Conservation (phyloP, 2,113 vertebrate genomes). For the Enhydra lutris region DNA sequence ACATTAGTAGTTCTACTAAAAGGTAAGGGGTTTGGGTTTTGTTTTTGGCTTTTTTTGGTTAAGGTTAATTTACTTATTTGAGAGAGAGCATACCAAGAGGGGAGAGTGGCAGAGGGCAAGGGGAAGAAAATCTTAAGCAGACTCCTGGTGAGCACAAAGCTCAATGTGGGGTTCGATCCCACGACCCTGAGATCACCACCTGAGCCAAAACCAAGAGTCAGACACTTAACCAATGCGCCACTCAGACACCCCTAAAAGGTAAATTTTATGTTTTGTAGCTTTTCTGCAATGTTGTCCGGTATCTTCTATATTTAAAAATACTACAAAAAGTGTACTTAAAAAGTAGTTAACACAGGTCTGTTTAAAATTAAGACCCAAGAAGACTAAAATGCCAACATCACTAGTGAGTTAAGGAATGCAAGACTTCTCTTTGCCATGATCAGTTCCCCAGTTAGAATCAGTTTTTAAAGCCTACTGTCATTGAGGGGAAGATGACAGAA, state of each 20-base stretch:
- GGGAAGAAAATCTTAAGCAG: background rate
- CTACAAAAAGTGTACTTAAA: background rate
- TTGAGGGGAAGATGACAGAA: background rate
- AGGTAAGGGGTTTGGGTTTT: background rate
- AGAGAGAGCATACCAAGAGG: background rate
- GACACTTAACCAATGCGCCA: background rate
- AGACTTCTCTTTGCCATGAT: background rate
- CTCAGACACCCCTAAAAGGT: background rate
- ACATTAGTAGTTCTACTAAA: background rate
- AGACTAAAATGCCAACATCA: background rate
- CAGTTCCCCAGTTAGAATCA: background rate
- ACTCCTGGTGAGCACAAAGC: background rate
- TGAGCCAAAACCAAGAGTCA: background rate
- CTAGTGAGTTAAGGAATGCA: background rate
- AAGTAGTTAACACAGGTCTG: background rate
- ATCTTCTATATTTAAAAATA: background rate
- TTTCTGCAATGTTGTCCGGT: background rate
- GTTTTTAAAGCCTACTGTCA: background rate
- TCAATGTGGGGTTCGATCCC: background rate
- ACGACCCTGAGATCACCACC: background rate
- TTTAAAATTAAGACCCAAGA: conserved; percentile 27
- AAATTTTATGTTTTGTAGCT: background rate
- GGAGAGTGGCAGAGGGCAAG: background rate
- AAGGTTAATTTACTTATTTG: background rate
- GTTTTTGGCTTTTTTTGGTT: background rate